These are phyloP conservation scores for Caenorhabditis sp. DNA, from an alignment of 2,888 invertebrate genomes.

Conservation along the genomic window DNA sequence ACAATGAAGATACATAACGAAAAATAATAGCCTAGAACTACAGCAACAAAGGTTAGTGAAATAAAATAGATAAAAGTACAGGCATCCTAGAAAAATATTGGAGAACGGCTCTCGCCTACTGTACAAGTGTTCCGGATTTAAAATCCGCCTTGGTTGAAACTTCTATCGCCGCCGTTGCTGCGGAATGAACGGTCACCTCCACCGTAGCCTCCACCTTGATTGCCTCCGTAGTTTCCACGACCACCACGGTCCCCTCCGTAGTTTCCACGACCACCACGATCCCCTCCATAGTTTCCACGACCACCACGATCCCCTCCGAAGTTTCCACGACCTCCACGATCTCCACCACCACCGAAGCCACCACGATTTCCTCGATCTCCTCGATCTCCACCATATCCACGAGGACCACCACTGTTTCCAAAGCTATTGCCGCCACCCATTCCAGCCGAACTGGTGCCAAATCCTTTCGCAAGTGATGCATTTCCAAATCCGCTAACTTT, in stretches of 20 bases:
- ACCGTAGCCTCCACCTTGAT: background rate
- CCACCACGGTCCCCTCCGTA: constrained; percentile 5
- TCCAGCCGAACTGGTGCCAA: constrained; percentile 5
- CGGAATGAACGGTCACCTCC: background rate
- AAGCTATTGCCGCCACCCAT: background rate
- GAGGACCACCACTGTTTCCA: constrained; percentile 2
- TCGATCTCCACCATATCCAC: constrained; percentile 17
- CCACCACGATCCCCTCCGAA: constrained; percentile 13
- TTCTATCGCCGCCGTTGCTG: background rate
- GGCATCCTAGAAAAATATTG: background rate
- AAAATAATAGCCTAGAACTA: constrained; percentile 11
- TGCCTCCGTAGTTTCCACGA: background rate
- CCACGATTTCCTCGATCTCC: constrained; percentile 13
- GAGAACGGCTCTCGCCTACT: background rate
- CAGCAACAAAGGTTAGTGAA: constrained; percentile 20
- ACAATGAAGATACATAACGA: background rate
- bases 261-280: background rate
- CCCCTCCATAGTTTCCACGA: constrained; percentile 4
- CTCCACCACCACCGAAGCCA: background rate
- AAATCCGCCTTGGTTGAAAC: background rate
- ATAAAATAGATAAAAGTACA: constrained; percentile 24
- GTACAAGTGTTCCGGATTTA: background rate
- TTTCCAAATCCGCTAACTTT: constrained; percentile 11
- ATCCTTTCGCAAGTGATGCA: background rate
- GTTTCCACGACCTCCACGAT: background rate